Evolutionary conservation across 1,140 invertebrate species (phyloP).

Genomic region (Physella acuta): DNA sequence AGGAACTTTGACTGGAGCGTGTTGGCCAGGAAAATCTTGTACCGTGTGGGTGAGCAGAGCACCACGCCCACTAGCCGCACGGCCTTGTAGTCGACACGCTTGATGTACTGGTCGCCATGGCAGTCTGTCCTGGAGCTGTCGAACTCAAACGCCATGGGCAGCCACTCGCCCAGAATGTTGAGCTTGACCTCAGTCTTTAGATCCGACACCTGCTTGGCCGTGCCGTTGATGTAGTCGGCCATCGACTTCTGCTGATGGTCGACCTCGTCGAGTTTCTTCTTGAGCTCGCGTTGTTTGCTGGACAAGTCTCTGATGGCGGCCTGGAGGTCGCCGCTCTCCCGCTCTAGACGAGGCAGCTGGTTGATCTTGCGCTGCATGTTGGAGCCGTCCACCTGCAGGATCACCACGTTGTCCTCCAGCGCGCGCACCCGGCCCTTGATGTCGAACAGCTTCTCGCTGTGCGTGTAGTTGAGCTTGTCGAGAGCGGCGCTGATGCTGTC

Average conservation of each 20-base stretch:
- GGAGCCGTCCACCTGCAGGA: conserved; percentile 27
- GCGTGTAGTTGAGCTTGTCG: conserved; percentile 18
- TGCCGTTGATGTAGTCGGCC: conserved; percentile 2
- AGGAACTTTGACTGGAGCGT: conserved; percentile 40
- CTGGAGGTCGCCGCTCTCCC: conserved; percentile 18
- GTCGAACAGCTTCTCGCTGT: conserved; percentile 13
- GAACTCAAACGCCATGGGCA: conserved; percentile 41
- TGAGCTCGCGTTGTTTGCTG: conserved; percentile 22
- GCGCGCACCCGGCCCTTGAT: conserved; percentile 8
- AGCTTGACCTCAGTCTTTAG: conserved; percentile 31
- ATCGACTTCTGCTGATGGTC: conserved; percentile 10
- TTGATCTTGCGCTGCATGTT: conserved; percentile 22
- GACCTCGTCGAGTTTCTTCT: conserved; percentile 12
- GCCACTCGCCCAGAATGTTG: conserved; percentile 37
- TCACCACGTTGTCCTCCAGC: conserved; percentile 24
- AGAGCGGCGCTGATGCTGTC: conserved; percentile 12
- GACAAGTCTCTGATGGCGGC: conserved; percentile 19
- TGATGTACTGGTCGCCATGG: conserved; percentile 43
- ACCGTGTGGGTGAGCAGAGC: conserved; percentile 41
- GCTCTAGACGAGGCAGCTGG: conserved; percentile 18
- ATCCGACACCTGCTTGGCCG: conserved; percentile 9
- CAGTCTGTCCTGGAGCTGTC: conserved; percentile 38
- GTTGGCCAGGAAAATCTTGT: conserved; percentile 50
- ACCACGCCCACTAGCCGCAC: conserved; percentile 47
- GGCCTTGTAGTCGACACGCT: conserved; percentile 33